Conservation (phyloP, 2,797 vertebrate genomes). For the Aulostomus chinensis region DNA sequence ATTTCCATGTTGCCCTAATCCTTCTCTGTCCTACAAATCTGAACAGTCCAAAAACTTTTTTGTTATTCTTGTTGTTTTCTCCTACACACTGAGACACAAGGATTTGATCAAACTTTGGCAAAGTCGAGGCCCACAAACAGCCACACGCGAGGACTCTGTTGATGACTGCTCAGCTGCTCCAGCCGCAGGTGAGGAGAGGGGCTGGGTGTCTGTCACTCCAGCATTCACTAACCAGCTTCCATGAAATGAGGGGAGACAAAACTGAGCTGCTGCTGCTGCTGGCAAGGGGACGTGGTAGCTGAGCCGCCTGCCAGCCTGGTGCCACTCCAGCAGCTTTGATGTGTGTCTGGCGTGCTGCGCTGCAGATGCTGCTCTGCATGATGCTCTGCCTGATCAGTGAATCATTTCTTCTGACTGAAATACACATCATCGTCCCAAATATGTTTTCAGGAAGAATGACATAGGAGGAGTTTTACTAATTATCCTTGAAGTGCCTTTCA, state of each 20-base stretch:
- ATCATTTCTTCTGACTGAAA: constrained; percentile 27
- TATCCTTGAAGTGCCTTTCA: too few relatives aligned
- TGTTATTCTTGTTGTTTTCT: too few relatives aligned
- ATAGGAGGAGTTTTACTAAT: not conserved
- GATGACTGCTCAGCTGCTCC: not conserved
- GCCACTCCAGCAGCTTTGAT: constrained; percentile 45
- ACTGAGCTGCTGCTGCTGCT: constrained; percentile 17
- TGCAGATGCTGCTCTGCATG: constrained; percentile 53
- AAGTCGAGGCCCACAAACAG: too few relatives aligned
- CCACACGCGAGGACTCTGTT: not conserved
- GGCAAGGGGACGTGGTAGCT: constrained; percentile 5
- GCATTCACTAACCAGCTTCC: too few relatives aligned
- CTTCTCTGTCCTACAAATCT: too few relatives aligned
- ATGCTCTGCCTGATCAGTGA: constrained; percentile 30
- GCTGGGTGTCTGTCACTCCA: too few relatives aligned
- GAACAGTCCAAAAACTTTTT: too few relatives aligned
- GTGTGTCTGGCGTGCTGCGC: constrained; percentile 39
- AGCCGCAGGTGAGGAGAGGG: not conserved
- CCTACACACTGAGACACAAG: too few relatives aligned
- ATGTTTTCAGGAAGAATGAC: not conserved
- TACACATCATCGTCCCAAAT: constrained; percentile 10
- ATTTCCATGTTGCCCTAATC: too few relatives aligned
- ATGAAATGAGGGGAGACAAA: not conserved
- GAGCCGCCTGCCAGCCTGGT: constrained; percentile 30
- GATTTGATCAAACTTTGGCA: too few relatives aligned